phyloP scores from a whole-genome alignment of 2,113 vertebrate species.

The Cichladusa arquata region DNA sequence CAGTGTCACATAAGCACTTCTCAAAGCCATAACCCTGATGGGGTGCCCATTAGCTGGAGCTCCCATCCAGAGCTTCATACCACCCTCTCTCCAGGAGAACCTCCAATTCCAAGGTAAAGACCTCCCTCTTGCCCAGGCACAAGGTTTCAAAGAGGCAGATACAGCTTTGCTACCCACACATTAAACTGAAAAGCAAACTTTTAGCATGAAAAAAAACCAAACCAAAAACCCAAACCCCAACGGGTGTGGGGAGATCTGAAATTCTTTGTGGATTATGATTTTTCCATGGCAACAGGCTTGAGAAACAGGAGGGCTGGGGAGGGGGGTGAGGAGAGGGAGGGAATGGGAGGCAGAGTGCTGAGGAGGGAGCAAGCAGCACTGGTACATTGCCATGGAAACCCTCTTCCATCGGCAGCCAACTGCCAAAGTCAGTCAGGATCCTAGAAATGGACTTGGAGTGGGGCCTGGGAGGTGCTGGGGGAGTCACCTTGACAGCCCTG shows the following conservation, averaged over 20 bases:
- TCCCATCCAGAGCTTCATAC: not conserved
- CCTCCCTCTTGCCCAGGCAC: not conserved
- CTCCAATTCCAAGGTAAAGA: not conserved
- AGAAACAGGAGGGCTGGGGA: constrained; percentile 42
- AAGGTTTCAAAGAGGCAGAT: not conserved
- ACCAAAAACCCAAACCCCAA: not conserved
- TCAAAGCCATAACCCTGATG: not conserved
- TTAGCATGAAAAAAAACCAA: not conserved
- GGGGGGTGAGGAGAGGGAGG: constrained; percentile 18
- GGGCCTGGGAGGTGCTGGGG: not conserved
- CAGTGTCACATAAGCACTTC: not conserved
- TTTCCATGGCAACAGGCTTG: constrained; percentile 65
- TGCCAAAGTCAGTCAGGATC: constrained; percentile 74
- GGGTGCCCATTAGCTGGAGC: not conserved
- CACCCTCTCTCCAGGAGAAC: not conserved
- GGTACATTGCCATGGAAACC: constrained; percentile 76
- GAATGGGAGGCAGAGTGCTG: constrained; percentile 47
- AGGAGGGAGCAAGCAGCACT: constrained; percentile 31
- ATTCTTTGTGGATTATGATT: constrained; percentile 55
- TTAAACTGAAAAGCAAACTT: constrained; percentile 28
- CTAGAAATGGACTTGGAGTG: constrained; percentile 53
- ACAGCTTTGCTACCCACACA: not conserved
- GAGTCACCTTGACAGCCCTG: not conserved
- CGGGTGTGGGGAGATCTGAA: not conserved
- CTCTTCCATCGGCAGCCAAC: constrained; percentile 52